phyloP scores from a whole-genome alignment of 2,113 vertebrate species.

The Rhabdomys dilectus region DNA sequence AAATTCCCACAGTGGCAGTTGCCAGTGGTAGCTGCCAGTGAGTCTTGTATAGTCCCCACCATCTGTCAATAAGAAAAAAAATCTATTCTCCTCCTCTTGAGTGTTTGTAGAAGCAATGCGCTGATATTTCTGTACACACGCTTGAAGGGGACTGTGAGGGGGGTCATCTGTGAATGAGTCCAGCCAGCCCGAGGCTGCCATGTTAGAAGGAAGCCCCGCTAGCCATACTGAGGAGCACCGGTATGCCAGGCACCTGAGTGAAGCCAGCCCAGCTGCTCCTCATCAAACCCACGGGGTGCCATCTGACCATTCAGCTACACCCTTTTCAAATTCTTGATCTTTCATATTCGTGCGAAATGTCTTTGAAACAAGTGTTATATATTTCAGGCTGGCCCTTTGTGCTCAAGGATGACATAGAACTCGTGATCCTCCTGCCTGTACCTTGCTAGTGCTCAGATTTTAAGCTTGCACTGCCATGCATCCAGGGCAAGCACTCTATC shows the following conservation, averaged over 20 bases:
- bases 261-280: neutral
- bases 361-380: neutral
- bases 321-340: neutral
- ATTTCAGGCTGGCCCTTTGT: neutral
- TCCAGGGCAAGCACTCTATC: neutral
- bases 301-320: neutral
- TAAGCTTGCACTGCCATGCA: neutral
- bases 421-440: neutral
- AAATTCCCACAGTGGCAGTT: neutral
- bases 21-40: neutral
- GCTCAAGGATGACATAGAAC: neutral
- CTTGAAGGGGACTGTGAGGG: neutral
- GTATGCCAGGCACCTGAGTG: fast-evolving
- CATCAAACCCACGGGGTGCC: neutral
- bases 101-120: neutral
- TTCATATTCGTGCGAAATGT: neutral
- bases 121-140: neutral
- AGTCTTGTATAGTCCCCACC: neutral
- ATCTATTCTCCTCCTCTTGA: neutral
- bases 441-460: neutral
- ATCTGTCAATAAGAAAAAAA: neutral
- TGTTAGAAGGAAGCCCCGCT: neutral
- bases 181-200: neutral
- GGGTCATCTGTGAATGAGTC: neutral
- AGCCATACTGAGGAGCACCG: too few species aligned